phyloP scores from a whole-genome alignment of 2,888 invertebrate genomes.

The Drosophila pegasa region DNA sequence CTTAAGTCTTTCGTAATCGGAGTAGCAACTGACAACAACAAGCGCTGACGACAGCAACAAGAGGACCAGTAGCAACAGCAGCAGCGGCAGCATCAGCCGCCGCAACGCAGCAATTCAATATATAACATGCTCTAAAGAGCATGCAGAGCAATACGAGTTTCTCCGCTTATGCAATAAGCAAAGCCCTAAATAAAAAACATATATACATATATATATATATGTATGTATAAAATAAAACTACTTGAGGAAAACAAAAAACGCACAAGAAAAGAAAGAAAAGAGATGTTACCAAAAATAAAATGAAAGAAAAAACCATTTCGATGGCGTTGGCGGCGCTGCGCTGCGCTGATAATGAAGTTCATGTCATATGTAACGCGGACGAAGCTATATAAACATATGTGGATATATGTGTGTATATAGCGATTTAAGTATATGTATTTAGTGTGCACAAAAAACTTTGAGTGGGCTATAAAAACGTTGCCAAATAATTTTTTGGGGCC shows the following conservation, averaged over 20 bases:
- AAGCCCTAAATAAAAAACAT: conserved; percentile 72
- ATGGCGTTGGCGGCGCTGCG: conserved; percentile 54
- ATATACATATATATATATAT: too few relatives aligned
- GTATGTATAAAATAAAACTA: conserved; percentile 62
- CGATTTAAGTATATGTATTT: conserved; percentile 17
- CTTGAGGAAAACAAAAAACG: conserved; percentile 55
- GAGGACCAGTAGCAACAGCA: background rate
- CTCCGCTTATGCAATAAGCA: conserved; percentile 78
- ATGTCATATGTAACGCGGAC: conserved; percentile 52
- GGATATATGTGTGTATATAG: background rate
- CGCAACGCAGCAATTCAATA: conserved; percentile 36
- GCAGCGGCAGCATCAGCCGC: conserved; percentile 4
- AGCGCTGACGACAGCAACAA: background rate
- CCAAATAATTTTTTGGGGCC: conserved; percentile 68
- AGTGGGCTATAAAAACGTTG: conserved; percentile 74
- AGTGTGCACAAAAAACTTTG: conserved; percentile 52
- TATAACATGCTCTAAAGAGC: conserved; percentile 75
- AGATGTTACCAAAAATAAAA: conserved; percentile 69
- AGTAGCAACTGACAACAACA: conserved; percentile 4
- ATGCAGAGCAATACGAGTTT: conserved; percentile 72
- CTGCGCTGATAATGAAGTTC: conserved; percentile 75
- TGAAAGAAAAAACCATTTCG: conserved; percentile 23
- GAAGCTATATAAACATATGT: background rate
- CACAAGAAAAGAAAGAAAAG: conserved; percentile 46
- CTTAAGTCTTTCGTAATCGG: conserved; percentile 65